Evolutionary conservation across 1,140 invertebrate species (phyloP).

Genomic region (Achatina immaculata): DNA sequence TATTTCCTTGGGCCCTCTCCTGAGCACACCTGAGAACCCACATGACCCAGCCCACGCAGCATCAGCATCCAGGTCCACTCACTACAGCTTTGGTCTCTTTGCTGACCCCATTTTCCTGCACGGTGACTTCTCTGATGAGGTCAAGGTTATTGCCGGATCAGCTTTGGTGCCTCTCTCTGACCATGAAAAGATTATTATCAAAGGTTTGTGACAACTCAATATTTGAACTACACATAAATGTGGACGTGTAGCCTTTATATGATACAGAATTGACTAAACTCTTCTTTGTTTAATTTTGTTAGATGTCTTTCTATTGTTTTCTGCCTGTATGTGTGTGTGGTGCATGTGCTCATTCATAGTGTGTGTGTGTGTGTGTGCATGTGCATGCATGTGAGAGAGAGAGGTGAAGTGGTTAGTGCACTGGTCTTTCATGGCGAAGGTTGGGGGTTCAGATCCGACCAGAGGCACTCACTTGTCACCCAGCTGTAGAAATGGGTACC

Average conservation of each 20-base stretch:
- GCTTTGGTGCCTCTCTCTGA: constrained; percentile 45
- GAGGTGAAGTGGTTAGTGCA: no score
- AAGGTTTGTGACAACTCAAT: neutral
- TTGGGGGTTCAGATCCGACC: no score
- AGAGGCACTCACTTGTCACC: neutral
- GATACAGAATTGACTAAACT: neutral
- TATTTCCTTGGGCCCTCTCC: constrained; percentile 54
- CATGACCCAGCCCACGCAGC: constrained; percentile 42
- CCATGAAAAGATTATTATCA: constrained; percentile 41
- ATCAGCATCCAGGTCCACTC: constrained; percentile 41
- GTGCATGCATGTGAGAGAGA: no score
- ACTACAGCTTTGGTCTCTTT: constrained; percentile 58
- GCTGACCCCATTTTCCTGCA: constrained; percentile 53
- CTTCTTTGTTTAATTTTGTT: neutral
- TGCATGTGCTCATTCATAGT: neutral
- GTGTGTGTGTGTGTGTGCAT: no score
- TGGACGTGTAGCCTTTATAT: neutral
- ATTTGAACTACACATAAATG: neutral
- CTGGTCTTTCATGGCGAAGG: no score
- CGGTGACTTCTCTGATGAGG: constrained; percentile 58
- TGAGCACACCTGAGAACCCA: constrained; percentile 52
- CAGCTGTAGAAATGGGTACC: no score
- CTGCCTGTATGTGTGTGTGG: neutral
- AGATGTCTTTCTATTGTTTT: neutral
- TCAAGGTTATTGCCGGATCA: constrained; percentile 45